These are phyloP conservation scores for Metopia argyrocephala DNA, from an alignment of 2,888 invertebrate genomes.

Conservation along the genomic window DNA sequence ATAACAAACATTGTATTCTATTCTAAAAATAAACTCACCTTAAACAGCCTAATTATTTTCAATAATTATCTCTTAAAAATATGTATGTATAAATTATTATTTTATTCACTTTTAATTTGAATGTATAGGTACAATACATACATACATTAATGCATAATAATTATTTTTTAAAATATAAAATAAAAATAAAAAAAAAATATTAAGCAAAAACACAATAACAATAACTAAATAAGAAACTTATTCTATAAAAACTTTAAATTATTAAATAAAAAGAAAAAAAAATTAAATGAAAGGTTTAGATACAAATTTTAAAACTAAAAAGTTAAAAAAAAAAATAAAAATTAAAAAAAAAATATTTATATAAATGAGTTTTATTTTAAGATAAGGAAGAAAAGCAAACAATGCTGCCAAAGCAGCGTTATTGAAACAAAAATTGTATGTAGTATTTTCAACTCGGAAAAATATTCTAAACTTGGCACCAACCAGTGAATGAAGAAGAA, in stretches of 20 bases:
- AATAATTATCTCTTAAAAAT: no score
- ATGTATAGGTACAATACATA: no score
- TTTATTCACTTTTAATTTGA: no score
- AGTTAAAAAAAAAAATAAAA: slow-evolving; percentile 68
- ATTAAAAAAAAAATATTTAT: neutral
- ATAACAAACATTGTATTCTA: neutral
- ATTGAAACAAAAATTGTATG: no score
- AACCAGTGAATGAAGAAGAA: no score
- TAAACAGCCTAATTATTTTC: no score
- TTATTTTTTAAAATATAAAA: slow-evolving; percentile 37
- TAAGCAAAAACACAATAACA: slow-evolving; percentile 59
- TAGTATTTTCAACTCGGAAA: no score
- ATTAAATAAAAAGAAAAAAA: slow-evolving; percentile 67
- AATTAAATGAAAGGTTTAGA: slow-evolving; percentile 78
- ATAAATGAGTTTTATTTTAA: slow-evolving; percentile 52
- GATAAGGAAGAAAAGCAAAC: no score
- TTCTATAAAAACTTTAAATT: slow-evolving; percentile 67
- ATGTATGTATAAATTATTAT: no score
- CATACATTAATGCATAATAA: slow-evolving; percentile 48
- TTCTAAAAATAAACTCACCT: no score
- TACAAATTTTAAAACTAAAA: slow-evolving; percentile 78
- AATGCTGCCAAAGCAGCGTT: no score
- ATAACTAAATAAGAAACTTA: slow-evolving; percentile 51
- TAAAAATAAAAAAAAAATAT: slow-evolving; percentile 56
- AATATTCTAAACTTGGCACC: no score